These are phyloP conservation scores for Pseudorasbora parva DNA, from an alignment of 2,113 vertebrate genomes.

Conservation along the genomic window DNA sequence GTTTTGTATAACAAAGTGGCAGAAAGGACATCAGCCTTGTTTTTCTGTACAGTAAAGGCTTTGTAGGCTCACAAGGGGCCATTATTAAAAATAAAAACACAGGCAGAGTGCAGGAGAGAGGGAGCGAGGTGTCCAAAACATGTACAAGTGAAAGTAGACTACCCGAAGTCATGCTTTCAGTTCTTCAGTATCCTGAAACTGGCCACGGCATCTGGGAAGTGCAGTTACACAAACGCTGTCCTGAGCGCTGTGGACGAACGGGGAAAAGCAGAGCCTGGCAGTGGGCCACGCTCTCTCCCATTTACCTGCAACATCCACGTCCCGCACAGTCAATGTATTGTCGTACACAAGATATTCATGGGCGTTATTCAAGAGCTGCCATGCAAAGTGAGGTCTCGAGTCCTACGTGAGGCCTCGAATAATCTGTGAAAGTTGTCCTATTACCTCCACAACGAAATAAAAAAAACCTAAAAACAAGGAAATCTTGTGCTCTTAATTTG, in stretches of 20 bases:
- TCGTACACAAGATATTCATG: conserved; percentile 8
- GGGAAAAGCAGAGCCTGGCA: conserved; percentile 23
- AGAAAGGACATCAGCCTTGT: conserved; percentile 27
- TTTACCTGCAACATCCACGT: conserved; percentile 38
- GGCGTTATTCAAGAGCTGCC: conserved; percentile 54
- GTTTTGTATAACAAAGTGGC: conserved; percentile 8
- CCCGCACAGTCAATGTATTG: conserved; percentile 46
- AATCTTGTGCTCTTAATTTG: conserved; percentile 76
- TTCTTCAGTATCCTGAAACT: conserved; percentile 63
- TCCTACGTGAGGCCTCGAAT: conserved; percentile 46
- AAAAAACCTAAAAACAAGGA: conserved; percentile 67
- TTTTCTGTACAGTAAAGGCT: conserved; percentile 67
- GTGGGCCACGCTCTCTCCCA: not conserved
- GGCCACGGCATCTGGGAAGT: conserved; percentile 63
- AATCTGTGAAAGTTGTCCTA: conserved; percentile 67
- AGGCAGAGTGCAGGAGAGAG: conserved; percentile 49
- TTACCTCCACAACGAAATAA: conserved; percentile 63
- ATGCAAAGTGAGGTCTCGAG: conserved; percentile 56
- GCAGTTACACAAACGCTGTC: conserved; percentile 46
- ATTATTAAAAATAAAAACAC: conserved; percentile 25
- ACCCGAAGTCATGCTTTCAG: conserved; percentile 59
- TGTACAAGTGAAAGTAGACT: conserved; percentile 64
- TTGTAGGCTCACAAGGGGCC: conserved; percentile 55
- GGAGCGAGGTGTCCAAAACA: conserved; percentile 57
- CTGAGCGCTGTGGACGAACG: conserved; percentile 47